These are phyloP conservation scores for Drosophila paramelanica DNA, from an alignment of 2,888 invertebrate genomes.

Conservation along the genomic window DNA sequence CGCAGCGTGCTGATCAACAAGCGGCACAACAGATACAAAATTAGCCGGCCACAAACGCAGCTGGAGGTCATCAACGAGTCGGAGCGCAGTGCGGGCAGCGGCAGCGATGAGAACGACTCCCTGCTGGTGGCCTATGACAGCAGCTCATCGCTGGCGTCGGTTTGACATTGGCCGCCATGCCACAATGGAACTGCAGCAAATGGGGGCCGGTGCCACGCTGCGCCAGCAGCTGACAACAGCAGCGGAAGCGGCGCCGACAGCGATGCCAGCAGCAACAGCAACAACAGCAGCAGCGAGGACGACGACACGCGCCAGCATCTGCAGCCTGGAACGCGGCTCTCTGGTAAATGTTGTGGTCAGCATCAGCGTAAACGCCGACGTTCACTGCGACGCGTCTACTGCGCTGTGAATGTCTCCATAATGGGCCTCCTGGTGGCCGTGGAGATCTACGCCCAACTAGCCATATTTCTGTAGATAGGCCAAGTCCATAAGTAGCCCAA, in stretches of 20 bases:
- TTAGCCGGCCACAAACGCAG: slow-evolving; percentile 80
- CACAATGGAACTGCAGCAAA: slow-evolving; percentile 77
- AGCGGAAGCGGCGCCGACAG: slow-evolving; percentile 23
- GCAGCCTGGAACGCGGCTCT: slow-evolving; percentile 53
- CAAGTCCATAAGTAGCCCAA: too few species aligned
- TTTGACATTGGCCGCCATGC: slow-evolving; percentile 85
- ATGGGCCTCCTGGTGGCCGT: slow-evolving; percentile 83
- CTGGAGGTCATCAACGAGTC: slow-evolving; percentile 84
- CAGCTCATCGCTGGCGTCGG: slow-evolving; percentile 84
- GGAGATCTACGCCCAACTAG: slow-evolving; percentile 84
- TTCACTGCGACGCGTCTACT: slow-evolving; percentile 83
- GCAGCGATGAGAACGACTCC: slow-evolving; percentile 85
- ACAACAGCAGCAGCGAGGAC: slow-evolving; percentile 23
- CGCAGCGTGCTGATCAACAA: slow-evolving; percentile 82
- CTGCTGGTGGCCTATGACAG: slow-evolving; percentile 85
- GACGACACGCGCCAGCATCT: slow-evolving; percentile 49
- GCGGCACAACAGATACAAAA: slow-evolving; percentile 83
- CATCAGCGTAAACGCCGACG: slow-evolving; percentile 78
- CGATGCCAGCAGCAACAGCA: slow-evolving; percentile 20
- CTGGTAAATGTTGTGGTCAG: slow-evolving; percentile 79
- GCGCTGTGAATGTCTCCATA: slow-evolving; percentile 82
- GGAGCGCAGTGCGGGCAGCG: slow-evolving; percentile 84
- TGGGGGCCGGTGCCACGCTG: slow-evolving; percentile 34
- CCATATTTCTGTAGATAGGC: slow-evolving; percentile 78
- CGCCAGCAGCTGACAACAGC: slow-evolving; percentile 20